Evolutionary conservation across 2,113 vertebrate genomes (phyloP).

Genomic region (Mesoclemmys tuberculata): DNA sequence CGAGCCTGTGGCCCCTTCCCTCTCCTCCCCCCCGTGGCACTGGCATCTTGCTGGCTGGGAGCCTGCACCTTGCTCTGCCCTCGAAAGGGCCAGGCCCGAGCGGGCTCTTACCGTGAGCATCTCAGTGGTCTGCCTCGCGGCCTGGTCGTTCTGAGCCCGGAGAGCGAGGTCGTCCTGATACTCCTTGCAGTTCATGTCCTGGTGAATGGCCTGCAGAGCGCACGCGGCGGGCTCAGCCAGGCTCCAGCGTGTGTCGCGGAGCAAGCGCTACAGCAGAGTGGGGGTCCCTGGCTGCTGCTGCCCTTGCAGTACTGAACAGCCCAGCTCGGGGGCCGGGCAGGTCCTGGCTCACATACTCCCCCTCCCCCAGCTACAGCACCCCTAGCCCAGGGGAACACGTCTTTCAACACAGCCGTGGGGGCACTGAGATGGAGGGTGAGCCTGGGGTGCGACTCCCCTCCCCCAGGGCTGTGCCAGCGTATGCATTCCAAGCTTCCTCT

Average conservation of each 20-base stretch:
- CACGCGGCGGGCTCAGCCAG: rapidly evolving
- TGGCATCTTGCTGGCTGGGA: too few relatives aligned
- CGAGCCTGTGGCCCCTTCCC: background rate
- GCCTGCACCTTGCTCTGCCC: too few relatives aligned
- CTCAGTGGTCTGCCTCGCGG: constrained; percentile 83
- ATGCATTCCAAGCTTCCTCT: background rate
- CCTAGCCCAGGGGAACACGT: too few relatives aligned
- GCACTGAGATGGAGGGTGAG: too few relatives aligned
- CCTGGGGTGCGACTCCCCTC: too few relatives aligned
- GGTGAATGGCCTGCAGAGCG: constrained; percentile 81
- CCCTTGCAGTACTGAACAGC: background rate
- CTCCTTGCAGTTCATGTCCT: constrained; percentile 86
- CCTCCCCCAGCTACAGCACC: background rate
- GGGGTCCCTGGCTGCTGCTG: background rate
- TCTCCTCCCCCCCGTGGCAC: background rate
- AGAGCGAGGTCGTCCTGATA: constrained; percentile 85
- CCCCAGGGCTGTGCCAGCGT: too few relatives aligned
- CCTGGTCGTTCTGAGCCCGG: constrained; percentile 82
- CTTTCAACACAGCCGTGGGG: too few relatives aligned
- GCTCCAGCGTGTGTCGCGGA: rapidly evolving
- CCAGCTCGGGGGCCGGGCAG: background rate
- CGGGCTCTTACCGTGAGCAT: constrained; percentile 79
- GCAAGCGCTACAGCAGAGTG: background rate
- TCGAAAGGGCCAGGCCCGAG: background rate
- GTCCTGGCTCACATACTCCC: too few relatives aligned